Evolutionary conservation across 2,113 vertebrate genomes (phyloP).

Genomic region (Potamarius usumacintae): DNA sequence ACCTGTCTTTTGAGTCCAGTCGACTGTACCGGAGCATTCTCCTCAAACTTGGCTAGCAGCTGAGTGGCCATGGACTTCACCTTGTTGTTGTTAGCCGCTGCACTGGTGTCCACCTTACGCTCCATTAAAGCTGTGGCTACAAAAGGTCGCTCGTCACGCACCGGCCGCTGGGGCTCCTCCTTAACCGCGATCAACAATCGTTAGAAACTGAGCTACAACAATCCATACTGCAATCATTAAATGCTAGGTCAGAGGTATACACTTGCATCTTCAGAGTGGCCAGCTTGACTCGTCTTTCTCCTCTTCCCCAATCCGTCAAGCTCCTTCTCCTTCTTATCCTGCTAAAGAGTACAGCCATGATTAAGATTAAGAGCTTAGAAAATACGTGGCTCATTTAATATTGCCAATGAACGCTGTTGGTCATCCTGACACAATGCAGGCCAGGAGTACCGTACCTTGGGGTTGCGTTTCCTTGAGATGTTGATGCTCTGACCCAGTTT

Average conservation of each 20-base stretch:
- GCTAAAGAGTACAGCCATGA: conserved; percentile 39
- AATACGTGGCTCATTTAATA: neutral
- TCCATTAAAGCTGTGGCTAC: conserved; percentile 75
- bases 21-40: conserved; percentile 83
- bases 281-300: conserved; percentile 89
- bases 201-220: neutral
- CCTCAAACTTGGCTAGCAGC: conserved; percentile 95
- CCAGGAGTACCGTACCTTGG: conserved; percentile 75
- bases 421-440: neutral
- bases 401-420: too few species aligned
- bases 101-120: conserved; percentile 75
- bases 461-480: conserved; percentile 92
- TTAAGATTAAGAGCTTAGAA: conserved; percentile 12
- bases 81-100: conserved; percentile 87
- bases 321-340: conserved; percentile 98
- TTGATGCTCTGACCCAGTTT: conserved; percentile 96
- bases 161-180: conserved; percentile 79
- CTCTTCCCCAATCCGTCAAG: conserved; percentile 87
- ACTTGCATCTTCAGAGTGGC: conserved; percentile 90
- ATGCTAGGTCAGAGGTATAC: neutral
- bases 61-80: conserved; percentile 97
- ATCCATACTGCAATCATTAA: neutral
- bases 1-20: conserved; percentile 88
- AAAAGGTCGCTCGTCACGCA: conserved; percentile 75
- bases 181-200: conserved; percentile 52